These are phyloP conservation scores for Melolontha melolontha DNA, from an alignment of 2,888 invertebrate genomes.

Conservation along the genomic window DNA sequence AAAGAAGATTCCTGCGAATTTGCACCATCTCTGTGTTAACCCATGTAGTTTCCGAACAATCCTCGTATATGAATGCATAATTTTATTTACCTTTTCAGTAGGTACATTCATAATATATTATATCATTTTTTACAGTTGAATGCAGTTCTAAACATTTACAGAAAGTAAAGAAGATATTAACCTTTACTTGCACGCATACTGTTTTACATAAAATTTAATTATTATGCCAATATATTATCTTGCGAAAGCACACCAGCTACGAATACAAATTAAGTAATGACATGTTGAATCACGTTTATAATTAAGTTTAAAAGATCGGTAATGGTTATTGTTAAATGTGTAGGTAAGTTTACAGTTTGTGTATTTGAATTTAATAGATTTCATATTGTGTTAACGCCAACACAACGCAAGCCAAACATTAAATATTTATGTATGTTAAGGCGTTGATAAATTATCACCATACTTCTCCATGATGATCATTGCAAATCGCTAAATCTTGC, in stretches of 20 bases:
- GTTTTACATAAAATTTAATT: slow-evolving; percentile 13
- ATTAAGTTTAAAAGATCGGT: slow-evolving; percentile 37
- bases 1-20: too few species aligned
- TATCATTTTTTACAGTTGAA: too few species aligned
- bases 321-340: slow-evolving; percentile 32
- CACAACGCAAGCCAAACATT: slow-evolving; percentile 13
- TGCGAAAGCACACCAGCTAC: slow-evolving; percentile 15
- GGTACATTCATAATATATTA: too few species aligned
- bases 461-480: slow-evolving; percentile 12
- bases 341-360: slow-evolving; percentile 34
- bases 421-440: slow-evolving; percentile 31
- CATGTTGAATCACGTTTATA: slow-evolving; percentile 33
- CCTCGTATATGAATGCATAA: too few species aligned
- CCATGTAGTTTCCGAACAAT: too few species aligned
- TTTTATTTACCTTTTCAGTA: too few species aligned
- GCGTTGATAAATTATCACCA: slow-evolving; percentile 22
- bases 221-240: slow-evolving; percentile 2
- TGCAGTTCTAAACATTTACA: too few species aligned
- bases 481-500: slow-evolving; percentile 20
- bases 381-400: slow-evolving; percentile 33
- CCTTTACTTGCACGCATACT: slow-evolving; percentile 13
- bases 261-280: slow-evolving; percentile 34
- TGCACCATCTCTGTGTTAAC: too few species aligned
- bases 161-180: neutral
- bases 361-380: slow-evolving; percentile 39